These are phyloP conservation scores for Grus americana DNA, from an alignment of 2,113 vertebrate species.

Conservation along the genomic window DNA sequence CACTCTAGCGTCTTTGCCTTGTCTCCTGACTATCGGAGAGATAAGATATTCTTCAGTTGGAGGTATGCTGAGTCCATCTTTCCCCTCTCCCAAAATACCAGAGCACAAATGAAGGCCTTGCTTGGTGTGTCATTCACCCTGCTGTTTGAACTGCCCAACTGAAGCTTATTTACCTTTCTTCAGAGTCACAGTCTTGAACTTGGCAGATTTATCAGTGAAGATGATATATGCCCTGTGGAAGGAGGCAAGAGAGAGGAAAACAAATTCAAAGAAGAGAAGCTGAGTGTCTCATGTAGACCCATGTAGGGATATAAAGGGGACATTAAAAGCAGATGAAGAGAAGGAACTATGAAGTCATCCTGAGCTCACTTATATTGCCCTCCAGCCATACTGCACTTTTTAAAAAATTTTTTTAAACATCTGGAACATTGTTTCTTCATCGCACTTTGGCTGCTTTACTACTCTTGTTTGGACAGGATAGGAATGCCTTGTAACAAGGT, in stretches of 20 bases:
- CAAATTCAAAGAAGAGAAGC: background rate
- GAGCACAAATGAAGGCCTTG: background rate
- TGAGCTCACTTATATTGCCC: background rate
- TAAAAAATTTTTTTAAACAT: no score
- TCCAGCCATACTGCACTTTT: background rate
- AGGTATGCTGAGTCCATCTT: background rate
- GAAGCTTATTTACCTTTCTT: background rate
- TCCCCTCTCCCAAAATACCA: background rate
- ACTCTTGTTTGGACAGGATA: background rate
- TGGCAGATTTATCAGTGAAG: fast-evolving
- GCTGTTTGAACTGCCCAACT: background rate
- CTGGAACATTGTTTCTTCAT: background rate
- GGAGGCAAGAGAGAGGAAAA: background rate
- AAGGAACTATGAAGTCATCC: background rate
- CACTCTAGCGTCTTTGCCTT: background rate
- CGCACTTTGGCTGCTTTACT: background rate
- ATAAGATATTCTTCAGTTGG: background rate
- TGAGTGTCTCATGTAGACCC: background rate
- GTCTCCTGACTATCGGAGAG: background rate
- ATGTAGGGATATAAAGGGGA: background rate
- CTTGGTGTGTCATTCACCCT: background rate
- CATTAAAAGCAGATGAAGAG: background rate
- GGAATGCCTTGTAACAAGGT: background rate
- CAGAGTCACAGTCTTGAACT: background rate
- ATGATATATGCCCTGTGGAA: conserved; percentile 32